Evolutionary conservation across 2,888 invertebrate species (phyloP).

Genomic region (Bellardia bayeri): DNA sequence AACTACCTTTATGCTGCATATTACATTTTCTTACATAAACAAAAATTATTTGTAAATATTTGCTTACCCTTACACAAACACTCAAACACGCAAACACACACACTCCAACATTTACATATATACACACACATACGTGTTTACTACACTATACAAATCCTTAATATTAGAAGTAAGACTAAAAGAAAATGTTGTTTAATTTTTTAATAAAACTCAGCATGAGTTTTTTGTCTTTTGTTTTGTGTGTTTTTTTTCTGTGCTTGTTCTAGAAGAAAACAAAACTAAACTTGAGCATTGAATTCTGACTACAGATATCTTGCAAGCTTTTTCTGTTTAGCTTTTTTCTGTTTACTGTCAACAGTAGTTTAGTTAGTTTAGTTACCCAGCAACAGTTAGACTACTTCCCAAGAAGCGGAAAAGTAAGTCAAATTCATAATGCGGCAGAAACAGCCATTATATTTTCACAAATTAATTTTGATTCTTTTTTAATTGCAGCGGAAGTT

Average conservation of each 20-base stretch:
- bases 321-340: neutral
- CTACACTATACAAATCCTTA: constrained; percentile 44
- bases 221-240: constrained; percentile 2
- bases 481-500: no score
- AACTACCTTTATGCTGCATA: constrained; percentile 7
- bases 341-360: constrained; percentile 1
- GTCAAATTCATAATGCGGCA: no score
- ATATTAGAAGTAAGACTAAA: constrained; percentile 41
- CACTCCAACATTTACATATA: neutral
- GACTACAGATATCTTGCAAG: constrained; percentile 33
- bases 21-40: constrained; percentile 16
- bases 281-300: constrained; percentile 37
- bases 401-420: no score
- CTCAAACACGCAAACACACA: neutral
- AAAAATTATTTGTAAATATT: constrained; percentile 3
- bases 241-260: neutral
- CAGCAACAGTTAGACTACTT: neutral
- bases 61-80: constrained; percentile 8
- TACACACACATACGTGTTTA: neutral
- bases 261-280: neutral
- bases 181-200: constrained; percentile 40
- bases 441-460: no score
- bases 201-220: constrained; percentile 55
- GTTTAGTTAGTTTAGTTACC: neutral
- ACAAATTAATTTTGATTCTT: no score